Evolutionary conservation across 2,888 invertebrate species (phyloP).

Genomic region (Penaeus monodon): DNA sequence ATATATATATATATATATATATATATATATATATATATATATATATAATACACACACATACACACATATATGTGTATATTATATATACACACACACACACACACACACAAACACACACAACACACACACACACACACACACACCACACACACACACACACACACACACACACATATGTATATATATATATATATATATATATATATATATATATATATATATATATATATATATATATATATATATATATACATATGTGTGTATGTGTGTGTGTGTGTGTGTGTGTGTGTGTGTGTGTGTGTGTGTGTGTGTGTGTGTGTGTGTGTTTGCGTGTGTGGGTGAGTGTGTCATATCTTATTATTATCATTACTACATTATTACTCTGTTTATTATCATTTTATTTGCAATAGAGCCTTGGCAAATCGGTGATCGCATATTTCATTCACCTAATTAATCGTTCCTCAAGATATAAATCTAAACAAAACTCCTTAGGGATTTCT

Average conservation of each 20-base stretch:
- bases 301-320: background rate
- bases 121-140: background rate
- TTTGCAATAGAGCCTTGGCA: too few relatives aligned
- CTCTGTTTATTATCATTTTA: too few relatives aligned
- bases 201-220: conserved; percentile 11
- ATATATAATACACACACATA: background rate
- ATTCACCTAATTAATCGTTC: too few relatives aligned
- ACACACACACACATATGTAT: background rate
- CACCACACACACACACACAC: too few relatives aligned
- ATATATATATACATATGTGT: conserved; percentile 8
- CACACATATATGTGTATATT: too few relatives aligned
- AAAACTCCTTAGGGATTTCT: too few relatives aligned
- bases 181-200: background rate
- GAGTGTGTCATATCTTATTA: too few relatives aligned
- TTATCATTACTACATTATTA: too few relatives aligned
- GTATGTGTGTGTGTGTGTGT: conserved; percentile 14
- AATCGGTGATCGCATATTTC: too few relatives aligned
- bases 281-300: conserved; percentile 13
- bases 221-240: conserved; percentile 14
- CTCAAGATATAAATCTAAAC: too few relatives aligned
- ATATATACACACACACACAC: too few relatives aligned
- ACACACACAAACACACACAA: background rate
- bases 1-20: conserved; percentile 12
- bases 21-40: conserved; percentile 24
- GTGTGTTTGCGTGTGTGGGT: too few relatives aligned